Evolutionary conservation across 2,888 invertebrate genomes (phyloP).

Genomic region (Hydriomena furcata): DNA sequence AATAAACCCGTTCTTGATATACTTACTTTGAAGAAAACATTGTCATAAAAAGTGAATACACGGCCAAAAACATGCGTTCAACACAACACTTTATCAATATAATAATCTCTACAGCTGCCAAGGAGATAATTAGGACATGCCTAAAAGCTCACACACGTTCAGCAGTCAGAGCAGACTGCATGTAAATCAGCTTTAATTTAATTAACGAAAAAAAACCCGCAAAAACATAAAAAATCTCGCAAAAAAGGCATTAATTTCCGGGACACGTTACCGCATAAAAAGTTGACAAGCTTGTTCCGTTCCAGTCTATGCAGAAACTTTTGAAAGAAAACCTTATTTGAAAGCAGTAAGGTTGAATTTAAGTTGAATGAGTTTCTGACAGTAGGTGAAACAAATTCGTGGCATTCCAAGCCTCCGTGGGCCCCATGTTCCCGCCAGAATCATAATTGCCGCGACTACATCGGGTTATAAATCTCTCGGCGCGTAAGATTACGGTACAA

Average conservation of each 20-base stretch:
- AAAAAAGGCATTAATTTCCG: conserved; percentile 33
- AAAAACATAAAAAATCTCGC: conserved; percentile 21
- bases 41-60: conserved; percentile 2
- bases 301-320: conserved; percentile 17
- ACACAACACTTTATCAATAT: conserved; percentile 9
- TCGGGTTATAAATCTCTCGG: conserved; percentile 60
- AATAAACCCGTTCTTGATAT: not conserved
- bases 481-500: conserved; percentile 53
- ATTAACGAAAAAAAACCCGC: conserved; percentile 26
- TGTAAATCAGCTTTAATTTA: conserved; percentile 33
- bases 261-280: conserved; percentile 30
- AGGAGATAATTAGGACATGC: conserved; percentile 20
- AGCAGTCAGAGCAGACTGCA: conserved; percentile 11
- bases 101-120: conserved; percentile 14
- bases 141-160: conserved; percentile 18
- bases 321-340: conserved; percentile 5
- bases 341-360: conserved; percentile 16
- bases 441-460: conserved; percentile 57
- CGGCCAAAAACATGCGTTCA: not conserved
- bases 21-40: not conserved
- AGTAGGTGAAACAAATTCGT: conserved; percentile 41
- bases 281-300: conserved; percentile 26
- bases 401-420: conserved; percentile 48
- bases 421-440: conserved; percentile 42
- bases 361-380: conserved; percentile 3